Base-by-base conservation (phyloP, 2,797 vertebrate species). In the Urophycis tenuis region DNA sequence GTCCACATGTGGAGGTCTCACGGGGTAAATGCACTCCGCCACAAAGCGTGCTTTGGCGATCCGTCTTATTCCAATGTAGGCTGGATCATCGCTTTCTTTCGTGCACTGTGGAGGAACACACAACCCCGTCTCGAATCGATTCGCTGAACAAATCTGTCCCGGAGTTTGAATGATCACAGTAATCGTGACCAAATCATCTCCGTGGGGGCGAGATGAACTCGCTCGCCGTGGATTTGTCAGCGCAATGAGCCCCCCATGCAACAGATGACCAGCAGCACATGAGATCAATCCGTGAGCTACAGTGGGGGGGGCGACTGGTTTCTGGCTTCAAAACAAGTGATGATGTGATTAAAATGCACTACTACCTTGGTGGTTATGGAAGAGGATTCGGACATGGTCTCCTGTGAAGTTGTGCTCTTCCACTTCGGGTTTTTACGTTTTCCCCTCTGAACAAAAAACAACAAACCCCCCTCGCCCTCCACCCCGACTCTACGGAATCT, bases 381-480 rank as follows among this genome's bases (percentile, higher is more conserved):
- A 86, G 95, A 93, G 89, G 94, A 88, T 89, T 96, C 95, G 86
- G 96, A 96, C 96, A 97, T 98, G 25, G 22, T 95, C 95, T 94
- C 92, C 89, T 88, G 90, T 93, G 92, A 96, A 96, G 94, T 96
- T 95, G 92, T 91, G 89, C 82, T 91, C 88, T 87, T 89, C 91
- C 91, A 91, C 73, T 30, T n/a, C 30, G 31, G 32, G 32, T 60
- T 25, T 30, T 30, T 30, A 41, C 39, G 39, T 12, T 41, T 86
- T 89, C 87, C 64, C 70, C 39, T 71, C 87, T 84, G 88, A 86
- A 15, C 87, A 88, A 75, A 81, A 78, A 85, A 84, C 83, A 78
- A 83, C 70, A 80, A 74, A 79, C 17, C 72, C n/a, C 29, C 25
- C 73, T n/a, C 25, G 12, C 35, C n/a, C 72, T 0, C 74, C 85